phyloP scores from a whole-genome alignment of 1,140 invertebrate genomes.

The Sycophaga agraensis region DNA sequence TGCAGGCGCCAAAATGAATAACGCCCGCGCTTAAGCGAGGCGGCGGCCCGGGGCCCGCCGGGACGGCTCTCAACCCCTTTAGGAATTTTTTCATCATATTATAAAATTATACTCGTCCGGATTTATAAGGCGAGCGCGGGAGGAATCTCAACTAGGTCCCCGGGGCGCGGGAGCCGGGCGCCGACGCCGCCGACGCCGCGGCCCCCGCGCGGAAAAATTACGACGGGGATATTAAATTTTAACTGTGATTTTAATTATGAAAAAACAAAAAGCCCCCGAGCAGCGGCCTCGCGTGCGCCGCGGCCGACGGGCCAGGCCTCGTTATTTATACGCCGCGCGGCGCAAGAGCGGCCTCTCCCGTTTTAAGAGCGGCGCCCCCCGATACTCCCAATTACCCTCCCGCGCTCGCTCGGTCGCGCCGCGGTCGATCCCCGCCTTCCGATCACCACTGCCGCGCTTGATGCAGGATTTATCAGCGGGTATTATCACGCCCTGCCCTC shows the following conservation, averaged over 20 bases:
- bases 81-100: conserved; percentile 44
- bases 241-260: conserved; percentile 50
- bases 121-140: conserved; percentile 42
- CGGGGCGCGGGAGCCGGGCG: too few relatives aligned
- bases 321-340: too few relatives aligned
- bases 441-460: too few relatives aligned
- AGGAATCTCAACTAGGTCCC: conserved; percentile 39
- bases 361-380: not conserved
- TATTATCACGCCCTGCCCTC: too few relatives aligned
- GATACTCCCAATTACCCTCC: not conserved
- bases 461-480: too few relatives aligned
- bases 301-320: conserved; percentile 8
- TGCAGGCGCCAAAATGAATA: conserved; percentile 35
- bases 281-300: conserved; percentile 14
- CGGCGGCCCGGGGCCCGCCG: conserved; percentile 5
- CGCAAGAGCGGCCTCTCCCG: conserved; percentile 16
- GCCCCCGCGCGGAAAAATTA: conserved; percentile 41
- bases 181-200: conserved; percentile 1
- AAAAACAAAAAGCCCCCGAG: conserved; percentile 24
- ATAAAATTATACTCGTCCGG: conserved; percentile 47
- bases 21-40: conserved; percentile 33
- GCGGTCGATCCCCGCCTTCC: too few relatives aligned
- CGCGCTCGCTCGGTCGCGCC: too few relatives aligned
- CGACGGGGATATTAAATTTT: conserved; percentile 49
- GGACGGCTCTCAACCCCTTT: conserved; percentile 24